A percentile compares a stretch with the other conserved stretches of the same genome.
Conservation (phyloP, 2,888 invertebrate species). For the Drosophila prostipennis region DNA sequence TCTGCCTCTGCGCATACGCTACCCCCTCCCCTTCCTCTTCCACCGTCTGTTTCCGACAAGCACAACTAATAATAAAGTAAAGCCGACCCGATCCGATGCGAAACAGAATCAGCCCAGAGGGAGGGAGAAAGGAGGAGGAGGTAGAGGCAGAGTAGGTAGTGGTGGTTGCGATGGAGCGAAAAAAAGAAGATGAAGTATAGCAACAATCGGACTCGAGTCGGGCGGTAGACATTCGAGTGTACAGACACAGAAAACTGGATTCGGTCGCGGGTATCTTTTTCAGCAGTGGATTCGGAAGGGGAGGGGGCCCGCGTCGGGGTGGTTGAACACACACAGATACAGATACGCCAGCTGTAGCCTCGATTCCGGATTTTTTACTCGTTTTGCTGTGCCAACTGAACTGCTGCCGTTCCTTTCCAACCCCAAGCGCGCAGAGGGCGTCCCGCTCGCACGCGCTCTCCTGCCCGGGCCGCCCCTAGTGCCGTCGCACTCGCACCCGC, state of each 20-base stretch:
- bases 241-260: slow-evolving; percentile 71
- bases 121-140: slow-evolving; percentile 1
- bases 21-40: slow-evolving; percentile 6
- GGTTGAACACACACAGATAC: slow-evolving; percentile 36
- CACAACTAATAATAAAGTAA: slow-evolving; percentile 76
- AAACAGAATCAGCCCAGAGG: not conserved
- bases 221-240: slow-evolving; percentile 65
- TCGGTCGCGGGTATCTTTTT: too few species aligned
- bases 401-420: slow-evolving; percentile 64
- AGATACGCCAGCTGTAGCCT: slow-evolving; percentile 78
- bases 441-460: slow-evolving; percentile 41
- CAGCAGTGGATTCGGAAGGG: not conserved
- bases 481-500: slow-evolving; percentile 52
- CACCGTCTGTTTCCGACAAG: slow-evolving; percentile 56
- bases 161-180: slow-evolving; percentile 48
- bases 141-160: slow-evolving; percentile 27
- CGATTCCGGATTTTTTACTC: slow-evolving; percentile 54
- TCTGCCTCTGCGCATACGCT: slow-evolving; percentile 53
- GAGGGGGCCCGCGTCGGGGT: slow-evolving; percentile 36
- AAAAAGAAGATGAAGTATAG: slow-evolving; percentile 78
- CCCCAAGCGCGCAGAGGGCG: slow-evolving; percentile 52
- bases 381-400: not conserved
- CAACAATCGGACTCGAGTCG: slow-evolving; percentile 44
- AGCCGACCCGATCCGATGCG: slow-evolving; percentile 62
- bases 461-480: slow-evolving; percentile 12